Base-by-base conservation (phyloP, 1,140 invertebrate genomes). In the Phthorimaea operculella region DNA sequence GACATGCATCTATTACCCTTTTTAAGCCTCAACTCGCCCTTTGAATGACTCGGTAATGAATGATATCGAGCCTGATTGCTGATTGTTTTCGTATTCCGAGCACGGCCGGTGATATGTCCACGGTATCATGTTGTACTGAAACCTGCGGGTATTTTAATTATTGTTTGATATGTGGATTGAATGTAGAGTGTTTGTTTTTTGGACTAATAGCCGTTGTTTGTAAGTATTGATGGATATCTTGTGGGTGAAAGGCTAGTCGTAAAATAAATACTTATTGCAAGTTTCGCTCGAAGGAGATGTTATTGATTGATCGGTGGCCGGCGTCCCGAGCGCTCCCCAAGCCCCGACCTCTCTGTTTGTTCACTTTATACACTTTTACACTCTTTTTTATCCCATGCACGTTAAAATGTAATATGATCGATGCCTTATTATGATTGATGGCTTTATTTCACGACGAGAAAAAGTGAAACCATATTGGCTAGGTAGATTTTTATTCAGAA, bases 1-100 rank as follows among this genome's bases (percentile, higher is more conserved):
- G 74, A 70, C 78, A 70, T 79, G 80, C 76, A 79, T 83, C 75
- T 70, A 79, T 81, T 81, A 79, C 75, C 75, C 72, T 76, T 77
- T 79, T 80, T 74, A 74, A 71, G 64, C 57, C 65, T 71, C 58
- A 74, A 69, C 68, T 68, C 71, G 64, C 70, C 68, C 68, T 70
- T 76, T 75, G 64, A 64, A 72, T 62, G 55, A 51, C 57, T 55
- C 54, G 39, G 63, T 70, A 64, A 67, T 67, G 67, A 70, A 73
- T 67, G 65, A 75, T 65, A 68, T 63, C 54, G 61, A 14, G 8
- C 9, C 8, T 34, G 28, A 28, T 57, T 50, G 14, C 48, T 12
- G 48, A 10, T 33, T 18, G 14, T 17, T 28, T 50, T 44, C 45
- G 39, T 33, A 44, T 48, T 57, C 4, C n/a, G 8, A 10, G 42